phyloP scores from a whole-genome alignment of 2,888 invertebrate genomes.

The Ischnus inquisitorius region DNA sequence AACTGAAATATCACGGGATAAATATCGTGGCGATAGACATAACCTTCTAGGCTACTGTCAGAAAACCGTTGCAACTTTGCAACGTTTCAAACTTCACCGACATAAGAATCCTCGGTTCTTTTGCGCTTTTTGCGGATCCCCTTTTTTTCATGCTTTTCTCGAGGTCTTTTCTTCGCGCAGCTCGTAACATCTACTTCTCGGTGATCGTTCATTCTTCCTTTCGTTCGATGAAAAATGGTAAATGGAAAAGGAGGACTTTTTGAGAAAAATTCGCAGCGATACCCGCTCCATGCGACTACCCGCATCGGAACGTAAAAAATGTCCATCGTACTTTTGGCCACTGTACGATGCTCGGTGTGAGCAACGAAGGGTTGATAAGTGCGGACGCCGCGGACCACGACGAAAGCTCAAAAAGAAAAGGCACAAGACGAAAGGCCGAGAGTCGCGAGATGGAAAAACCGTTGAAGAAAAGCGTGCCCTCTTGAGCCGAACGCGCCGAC shows the following conservation, averaged over 20 bases:
- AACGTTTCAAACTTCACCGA: too few species aligned
- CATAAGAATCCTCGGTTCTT: conserved; percentile 42
- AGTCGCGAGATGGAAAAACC: conserved; percentile 22
- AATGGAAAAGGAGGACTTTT: neutral
- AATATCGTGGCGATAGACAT: too few species aligned
- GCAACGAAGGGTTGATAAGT: neutral
- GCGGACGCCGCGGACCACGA: neutral
- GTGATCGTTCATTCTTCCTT: neutral
- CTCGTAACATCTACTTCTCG: neutral
- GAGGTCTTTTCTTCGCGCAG: neutral
- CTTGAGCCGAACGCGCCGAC: conserved; percentile 80
- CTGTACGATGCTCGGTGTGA: neutral
- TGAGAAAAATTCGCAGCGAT: neutral
- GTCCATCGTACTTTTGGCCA: neutral
- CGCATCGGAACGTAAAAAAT: neutral
- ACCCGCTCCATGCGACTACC: neutral
- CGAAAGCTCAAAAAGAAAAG: conserved; percentile 11
- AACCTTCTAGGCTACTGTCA: too few species aligned
- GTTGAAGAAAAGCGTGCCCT: conserved; percentile 70
- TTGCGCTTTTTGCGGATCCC: neutral
- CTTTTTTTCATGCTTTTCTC: conserved; percentile 1
- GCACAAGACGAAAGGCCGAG: neutral
- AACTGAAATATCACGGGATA: too few species aligned
- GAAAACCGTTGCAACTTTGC: too few species aligned
- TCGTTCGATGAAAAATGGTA: neutral